Percentiles rank a stretch among this genome's conserved stretches.
Evolutionary conservation across 2,888 invertebrate species (phyloP).

Genomic region (Diploptera punctata): DNA sequence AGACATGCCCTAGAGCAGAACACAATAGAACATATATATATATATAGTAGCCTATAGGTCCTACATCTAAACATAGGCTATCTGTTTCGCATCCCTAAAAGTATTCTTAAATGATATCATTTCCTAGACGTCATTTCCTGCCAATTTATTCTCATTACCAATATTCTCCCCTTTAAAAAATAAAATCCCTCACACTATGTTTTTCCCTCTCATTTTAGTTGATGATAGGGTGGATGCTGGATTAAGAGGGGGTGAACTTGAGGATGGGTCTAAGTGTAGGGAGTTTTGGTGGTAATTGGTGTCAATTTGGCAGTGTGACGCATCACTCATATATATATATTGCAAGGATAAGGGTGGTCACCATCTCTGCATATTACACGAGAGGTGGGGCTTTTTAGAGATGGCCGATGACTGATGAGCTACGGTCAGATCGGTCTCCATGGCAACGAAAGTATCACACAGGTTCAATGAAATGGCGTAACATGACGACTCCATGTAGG

Average conservation of each 20-base stretch:
- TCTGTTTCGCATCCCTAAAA: no score
- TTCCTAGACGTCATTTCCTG: not conserved
- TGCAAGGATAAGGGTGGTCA: constrained; percentile 23
- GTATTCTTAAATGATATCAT: no score
- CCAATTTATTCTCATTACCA: not conserved
- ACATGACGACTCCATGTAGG: no score
- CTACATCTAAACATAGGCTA: no score
- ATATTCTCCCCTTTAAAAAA: constrained; percentile 14
- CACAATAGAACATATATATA: no score
- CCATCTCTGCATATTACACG: constrained; percentile 37
- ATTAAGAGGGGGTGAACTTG: constrained; percentile 31
- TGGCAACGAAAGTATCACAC: constrained; percentile 47
- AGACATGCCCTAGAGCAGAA: no score
- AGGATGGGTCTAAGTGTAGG: constrained; percentile 49
- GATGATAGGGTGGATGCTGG: constrained; percentile 46
- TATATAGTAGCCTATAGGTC: no score
- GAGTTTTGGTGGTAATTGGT: constrained; percentile 69
- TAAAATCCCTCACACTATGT: not conserved
- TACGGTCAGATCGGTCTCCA: constrained; percentile 36
- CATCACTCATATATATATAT: constrained; percentile 55
- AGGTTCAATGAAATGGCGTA: constrained; percentile 13
- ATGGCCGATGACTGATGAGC: constrained; percentile 28
- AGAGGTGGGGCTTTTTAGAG: constrained; percentile 23
- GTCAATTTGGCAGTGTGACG: constrained; percentile 61
- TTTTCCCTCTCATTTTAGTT: not conserved